Evolutionary conservation across 2,113 vertebrate genomes (phyloP).

Genomic region (Uropsilus gracilis): DNA sequence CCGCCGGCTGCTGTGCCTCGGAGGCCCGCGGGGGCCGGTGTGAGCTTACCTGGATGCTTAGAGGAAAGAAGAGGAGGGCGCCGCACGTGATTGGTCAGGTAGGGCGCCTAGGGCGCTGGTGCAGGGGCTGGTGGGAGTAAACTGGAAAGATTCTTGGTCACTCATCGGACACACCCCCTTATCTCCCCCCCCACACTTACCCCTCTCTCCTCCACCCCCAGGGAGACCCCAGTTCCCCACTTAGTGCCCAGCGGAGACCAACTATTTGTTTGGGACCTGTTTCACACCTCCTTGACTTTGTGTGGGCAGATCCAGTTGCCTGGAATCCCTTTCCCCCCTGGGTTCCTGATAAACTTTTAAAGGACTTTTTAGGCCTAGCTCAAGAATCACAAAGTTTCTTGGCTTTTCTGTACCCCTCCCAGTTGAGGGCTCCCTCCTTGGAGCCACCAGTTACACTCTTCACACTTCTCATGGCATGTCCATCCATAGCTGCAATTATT

Average conservation of each 20-base stretch:
- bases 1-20: neutral
- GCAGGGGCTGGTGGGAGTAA: conserved; percentile 72
- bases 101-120: conserved; percentile 60
- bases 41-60: conserved; percentile 72
- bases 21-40: conserved; percentile 9
- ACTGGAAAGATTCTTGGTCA: conserved; percentile 58
- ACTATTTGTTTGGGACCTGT: conserved; percentile 52
- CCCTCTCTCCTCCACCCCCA: neutral
- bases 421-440: conserved; percentile 16
- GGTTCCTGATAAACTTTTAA: conserved; percentile 34
- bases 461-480: conserved; percentile 24
- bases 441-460: conserved; percentile 23
- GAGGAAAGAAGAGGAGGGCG: conserved; percentile 74
- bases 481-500: conserved; percentile 26
- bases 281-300: conserved; percentile 68
- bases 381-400: conserved; percentile 67
- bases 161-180: neutral
- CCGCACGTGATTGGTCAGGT: conserved; percentile 69
- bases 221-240: neutral
- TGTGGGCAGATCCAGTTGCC: conserved; percentile 44
- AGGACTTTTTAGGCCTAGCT: conserved; percentile 47
- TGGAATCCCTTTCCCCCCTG: conserved; percentile 16
- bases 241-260: conserved; percentile 40
- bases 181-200: neutral
- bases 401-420: conserved; percentile 27